Conservation (phyloP, 2,797 vertebrate genomes). For the Megaceryle alcyon region DNA sequence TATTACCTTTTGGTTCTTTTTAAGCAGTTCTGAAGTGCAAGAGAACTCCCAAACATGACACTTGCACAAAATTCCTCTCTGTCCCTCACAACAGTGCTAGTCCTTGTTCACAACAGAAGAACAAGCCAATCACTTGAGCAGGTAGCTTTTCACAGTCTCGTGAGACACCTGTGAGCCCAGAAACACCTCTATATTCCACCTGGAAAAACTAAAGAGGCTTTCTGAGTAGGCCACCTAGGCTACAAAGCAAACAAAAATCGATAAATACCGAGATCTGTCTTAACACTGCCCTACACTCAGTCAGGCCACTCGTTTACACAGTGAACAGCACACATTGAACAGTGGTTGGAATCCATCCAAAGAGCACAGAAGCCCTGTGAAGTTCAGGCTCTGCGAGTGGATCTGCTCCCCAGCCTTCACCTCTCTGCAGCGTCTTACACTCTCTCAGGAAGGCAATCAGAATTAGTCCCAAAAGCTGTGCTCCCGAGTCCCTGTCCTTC, state of each 20-base stretch:
- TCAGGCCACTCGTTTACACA: not conserved
- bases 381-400: not conserved
- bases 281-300: not conserved
- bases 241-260: not conserved
- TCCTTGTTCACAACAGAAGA: not conserved
- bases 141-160: not conserved
- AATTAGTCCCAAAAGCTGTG: not conserved
- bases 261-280: not conserved
- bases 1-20: not conserved
- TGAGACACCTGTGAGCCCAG: not conserved
- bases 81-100: not conserved
- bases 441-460: not conserved
- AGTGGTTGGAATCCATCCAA: not conserved
- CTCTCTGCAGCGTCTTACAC: not conserved
- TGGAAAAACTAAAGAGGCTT: not conserved
- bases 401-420: not conserved
- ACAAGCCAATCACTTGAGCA: not conserved
- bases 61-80: not conserved
- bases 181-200: not conserved
- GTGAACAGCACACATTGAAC: not conserved
- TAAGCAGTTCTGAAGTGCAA: not conserved
- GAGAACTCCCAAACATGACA: not conserved
- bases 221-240: not conserved
- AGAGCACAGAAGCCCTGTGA: not conserved
- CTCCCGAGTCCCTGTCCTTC: not conserved